A percentile compares a stretch with the other conserved stretches of the same genome.
phyloP scores from a whole-genome alignment of 2,113 vertebrate genomes.

The Butorides virescens region DNA sequence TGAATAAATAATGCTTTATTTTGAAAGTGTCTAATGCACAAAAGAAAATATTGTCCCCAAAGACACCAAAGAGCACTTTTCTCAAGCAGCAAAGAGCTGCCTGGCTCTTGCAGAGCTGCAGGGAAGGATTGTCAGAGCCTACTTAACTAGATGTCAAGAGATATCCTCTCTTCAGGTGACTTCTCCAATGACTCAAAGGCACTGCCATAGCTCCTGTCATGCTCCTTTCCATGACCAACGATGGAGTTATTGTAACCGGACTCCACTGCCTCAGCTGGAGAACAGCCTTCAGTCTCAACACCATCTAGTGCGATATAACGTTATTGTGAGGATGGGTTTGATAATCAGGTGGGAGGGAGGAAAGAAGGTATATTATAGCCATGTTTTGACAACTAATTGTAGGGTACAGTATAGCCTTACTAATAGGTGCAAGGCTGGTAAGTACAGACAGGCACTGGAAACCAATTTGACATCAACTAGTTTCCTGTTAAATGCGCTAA shows the following conservation, averaged over 20 bases:
- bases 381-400: not conserved
- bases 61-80: not conserved
- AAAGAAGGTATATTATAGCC: not conserved
- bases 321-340: not conserved
- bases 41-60: not conserved
- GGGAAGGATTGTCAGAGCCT: not conserved
- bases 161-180: not conserved
- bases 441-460: not conserved
- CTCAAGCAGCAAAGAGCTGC: not conserved
- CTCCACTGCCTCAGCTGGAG: not conserved
- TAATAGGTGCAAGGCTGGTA: not conserved
- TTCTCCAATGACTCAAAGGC: not conserved
- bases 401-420: not conserved
- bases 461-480: not conserved
- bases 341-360: not conserved
- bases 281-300: not conserved
- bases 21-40: not conserved
- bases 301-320: no score
- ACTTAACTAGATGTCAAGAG: not conserved
- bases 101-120: not conserved
- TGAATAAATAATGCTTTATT: not conserved
- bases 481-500: not conserved
- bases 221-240: not conserved
- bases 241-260: rapidly evolving
- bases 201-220: not conserved